Conservation (phyloP, 2,113 vertebrate species). For the Cricetomys ansorgei region DNA sequence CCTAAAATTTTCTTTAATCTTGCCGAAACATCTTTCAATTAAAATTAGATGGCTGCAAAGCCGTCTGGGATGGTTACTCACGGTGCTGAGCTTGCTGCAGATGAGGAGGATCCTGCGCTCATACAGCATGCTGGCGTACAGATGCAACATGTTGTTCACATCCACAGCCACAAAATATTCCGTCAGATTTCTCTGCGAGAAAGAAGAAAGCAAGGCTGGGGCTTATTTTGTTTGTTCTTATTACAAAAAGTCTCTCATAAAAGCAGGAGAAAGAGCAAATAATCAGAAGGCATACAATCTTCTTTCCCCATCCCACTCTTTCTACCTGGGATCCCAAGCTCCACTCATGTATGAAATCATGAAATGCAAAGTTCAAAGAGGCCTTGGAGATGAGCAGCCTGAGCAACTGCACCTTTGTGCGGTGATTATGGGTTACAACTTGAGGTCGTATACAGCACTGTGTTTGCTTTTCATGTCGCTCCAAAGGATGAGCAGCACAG, state of each 20-base stretch:
- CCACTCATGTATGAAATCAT: conserved; percentile 26
- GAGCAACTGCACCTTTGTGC: conserved; percentile 9
- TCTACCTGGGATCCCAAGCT: conserved; percentile 3
- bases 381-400: neutral
- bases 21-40: conserved; percentile 23
- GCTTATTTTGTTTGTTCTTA: conserved; percentile 62
- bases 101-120: conserved; percentile 97
- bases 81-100: conserved; percentile 99
- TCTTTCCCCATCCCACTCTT: neutral
- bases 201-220: conserved; percentile 72
- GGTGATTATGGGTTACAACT: neutral
- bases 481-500: conserved; percentile 4
- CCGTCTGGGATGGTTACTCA: conserved; percentile 85
- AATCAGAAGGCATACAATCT: neutral
- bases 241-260: conserved; percentile 55
- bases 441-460: neutral
- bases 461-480: neutral
- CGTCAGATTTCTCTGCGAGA: conserved; percentile 96
- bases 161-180: conserved; percentile 99
- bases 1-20: conserved; percentile 50
- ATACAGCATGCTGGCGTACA: conserved; percentile 98
- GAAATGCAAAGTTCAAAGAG: conserved; percentile 12
- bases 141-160: conserved; percentile 99
- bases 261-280: conserved; percentile 47
- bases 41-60: conserved; percentile 37